Percentiles rank a stretch among this genome's conserved stretches.
phyloP scores from a whole-genome alignment of 2,113 vertebrate genomes.

The Platycercus adscitus region DNA sequence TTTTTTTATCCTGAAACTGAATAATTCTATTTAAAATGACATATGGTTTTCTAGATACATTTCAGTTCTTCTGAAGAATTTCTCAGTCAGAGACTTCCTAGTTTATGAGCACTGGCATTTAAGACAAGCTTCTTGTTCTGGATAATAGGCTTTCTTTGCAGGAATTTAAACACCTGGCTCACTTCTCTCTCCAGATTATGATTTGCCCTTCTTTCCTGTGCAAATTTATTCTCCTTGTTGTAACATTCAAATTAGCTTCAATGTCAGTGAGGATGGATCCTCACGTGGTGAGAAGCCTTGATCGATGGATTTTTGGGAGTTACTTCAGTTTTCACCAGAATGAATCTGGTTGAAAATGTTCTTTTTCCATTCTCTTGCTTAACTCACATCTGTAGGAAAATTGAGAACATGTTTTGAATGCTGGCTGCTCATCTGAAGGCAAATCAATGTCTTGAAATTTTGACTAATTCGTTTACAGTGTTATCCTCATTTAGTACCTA shows the following conservation, averaged over 20 bases:
- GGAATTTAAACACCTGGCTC: neutral
- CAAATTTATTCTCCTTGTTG: neutral
- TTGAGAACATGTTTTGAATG: neutral
- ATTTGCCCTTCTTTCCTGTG: neutral
- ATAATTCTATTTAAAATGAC: neutral
- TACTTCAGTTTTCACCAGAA: neutral
- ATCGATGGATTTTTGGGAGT: neutral
- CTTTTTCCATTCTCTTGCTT: neutral
- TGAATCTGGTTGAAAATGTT: neutral
- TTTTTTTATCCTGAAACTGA: fast-evolving
- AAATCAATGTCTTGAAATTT: neutral
- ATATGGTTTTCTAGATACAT: neutral
- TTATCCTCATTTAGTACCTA: neutral
- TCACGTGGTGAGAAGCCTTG: neutral
- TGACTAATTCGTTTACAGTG: neutral
- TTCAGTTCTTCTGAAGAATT: neutral
- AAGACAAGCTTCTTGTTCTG: neutral
- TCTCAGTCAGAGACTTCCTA: neutral
- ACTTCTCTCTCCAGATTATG: neutral
- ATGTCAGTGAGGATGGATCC: neutral
- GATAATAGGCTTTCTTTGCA: neutral
- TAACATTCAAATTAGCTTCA: neutral
- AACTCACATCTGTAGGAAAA: neutral
- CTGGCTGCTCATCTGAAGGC: neutral
- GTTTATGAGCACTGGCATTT: neutral